These are phyloP conservation scores for Glomeris maerens DNA, from an alignment of 1,140 invertebrate species.

Conservation along the genomic window DNA sequence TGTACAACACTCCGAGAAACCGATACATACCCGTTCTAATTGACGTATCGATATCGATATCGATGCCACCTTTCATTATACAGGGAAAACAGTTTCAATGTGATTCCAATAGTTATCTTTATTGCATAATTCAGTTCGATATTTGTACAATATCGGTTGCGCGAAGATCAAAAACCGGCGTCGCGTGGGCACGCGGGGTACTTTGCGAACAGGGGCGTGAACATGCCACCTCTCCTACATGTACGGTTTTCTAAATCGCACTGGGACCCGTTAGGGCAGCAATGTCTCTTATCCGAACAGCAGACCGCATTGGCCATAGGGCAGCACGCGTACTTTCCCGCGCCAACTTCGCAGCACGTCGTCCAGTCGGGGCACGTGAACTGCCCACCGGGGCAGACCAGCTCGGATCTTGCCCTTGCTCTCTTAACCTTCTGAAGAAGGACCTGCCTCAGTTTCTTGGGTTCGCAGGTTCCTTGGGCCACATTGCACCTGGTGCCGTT, in stretches of 20 bases:
- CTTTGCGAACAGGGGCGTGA: background rate
- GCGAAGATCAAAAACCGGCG: background rate
- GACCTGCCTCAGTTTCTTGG: background rate
- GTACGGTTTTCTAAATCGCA: slow-evolving; percentile 1
- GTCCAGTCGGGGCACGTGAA: slow-evolving; percentile 17
- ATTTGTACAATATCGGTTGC: background rate
- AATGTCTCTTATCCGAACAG: slow-evolving; percentile 21
- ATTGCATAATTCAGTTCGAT: background rate
- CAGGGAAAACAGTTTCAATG: background rate
- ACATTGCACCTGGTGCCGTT: slow-evolving; percentile 21
- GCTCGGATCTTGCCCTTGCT: background rate
- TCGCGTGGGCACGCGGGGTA: background rate
- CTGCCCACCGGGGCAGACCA: slow-evolving; percentile 19
- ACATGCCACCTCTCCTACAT: background rate
- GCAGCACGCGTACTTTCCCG: slow-evolving; percentile 21
- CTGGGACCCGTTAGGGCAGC: slow-evolving; percentile 18
- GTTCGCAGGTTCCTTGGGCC: background rate
- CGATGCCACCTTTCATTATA: background rate
- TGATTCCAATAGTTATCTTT: background rate
- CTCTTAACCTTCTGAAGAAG: background rate
- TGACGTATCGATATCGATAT: background rate
- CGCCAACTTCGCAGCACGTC: slow-evolving; percentile 19
- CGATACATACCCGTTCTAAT: background rate
- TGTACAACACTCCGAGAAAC: background rate
- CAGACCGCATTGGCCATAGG: slow-evolving; percentile 20